These are phyloP conservation scores for Temnopleurus reevesii DNA, from an alignment of 53 echinoderm and acorn worm genomes.

Conservation along the genomic window DNA sequence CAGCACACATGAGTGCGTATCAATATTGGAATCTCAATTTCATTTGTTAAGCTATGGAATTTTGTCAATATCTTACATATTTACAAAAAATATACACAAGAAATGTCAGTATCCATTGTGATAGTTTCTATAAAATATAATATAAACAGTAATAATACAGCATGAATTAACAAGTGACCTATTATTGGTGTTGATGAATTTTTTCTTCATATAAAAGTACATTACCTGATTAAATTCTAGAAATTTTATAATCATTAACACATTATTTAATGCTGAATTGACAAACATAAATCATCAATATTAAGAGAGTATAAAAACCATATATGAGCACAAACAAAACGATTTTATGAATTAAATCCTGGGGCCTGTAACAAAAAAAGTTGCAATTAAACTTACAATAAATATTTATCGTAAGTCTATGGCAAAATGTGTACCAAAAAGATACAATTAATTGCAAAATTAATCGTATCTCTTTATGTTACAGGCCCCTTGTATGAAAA, in stretches of 20 bases:
- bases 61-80: constrained; percentile 18
- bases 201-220: not conserved
- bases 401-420: too few species aligned
- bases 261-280: not conserved
- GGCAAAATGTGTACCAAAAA: too few species aligned
- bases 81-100: not conserved
- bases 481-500: too few species aligned
- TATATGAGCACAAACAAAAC: not conserved
- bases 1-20: constrained; percentile 7
- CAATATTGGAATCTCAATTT: constrained; percentile 25
- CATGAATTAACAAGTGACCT: not conserved
- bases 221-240: constrained; percentile 9
- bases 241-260: too few species aligned
- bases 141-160: constrained; percentile 8
- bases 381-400: too few species aligned
- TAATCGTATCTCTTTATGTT: too few species aligned
- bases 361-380: too few species aligned
- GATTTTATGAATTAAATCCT: too few species aligned
- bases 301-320: not conserved
- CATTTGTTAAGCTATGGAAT: not conserved
- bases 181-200: not conserved
- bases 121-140: constrained; percentile 31
- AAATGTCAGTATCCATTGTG: not conserved
- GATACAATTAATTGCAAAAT: too few species aligned
- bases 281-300: not conserved